Conservation (phyloP, 2,113 vertebrate genomes). For the Verasper variegatus region DNA sequence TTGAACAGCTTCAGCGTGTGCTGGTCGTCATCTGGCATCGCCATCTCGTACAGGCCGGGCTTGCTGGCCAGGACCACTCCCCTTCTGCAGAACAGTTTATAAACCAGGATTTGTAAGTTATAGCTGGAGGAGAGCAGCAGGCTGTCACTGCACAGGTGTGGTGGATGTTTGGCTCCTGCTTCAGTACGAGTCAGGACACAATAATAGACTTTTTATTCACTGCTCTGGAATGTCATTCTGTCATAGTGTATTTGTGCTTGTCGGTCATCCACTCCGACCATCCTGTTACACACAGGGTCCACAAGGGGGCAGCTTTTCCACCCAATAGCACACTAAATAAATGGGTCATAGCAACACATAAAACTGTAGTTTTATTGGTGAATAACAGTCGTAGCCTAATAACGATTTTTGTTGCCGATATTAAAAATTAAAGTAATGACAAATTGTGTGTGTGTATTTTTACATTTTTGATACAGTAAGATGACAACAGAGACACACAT, state of each 20-base stretch:
- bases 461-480: not conserved
- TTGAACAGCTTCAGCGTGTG: conserved; percentile 88
- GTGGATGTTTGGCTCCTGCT: not conserved
- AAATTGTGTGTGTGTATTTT: not conserved
- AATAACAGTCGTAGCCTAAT: not conserved
- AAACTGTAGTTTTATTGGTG: not conserved
- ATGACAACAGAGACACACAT: conserved; percentile 24
- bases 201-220: conserved; percentile 15
- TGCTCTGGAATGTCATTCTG: conserved; percentile 17
- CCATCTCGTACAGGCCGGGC: conserved; percentile 86
- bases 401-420: not conserved
- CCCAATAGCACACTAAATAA: not conserved
- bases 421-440: not conserved
- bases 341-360: not conserved
- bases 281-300: not conserved
- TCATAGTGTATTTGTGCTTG: no score
- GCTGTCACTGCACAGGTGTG: not conserved
- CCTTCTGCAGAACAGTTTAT: conserved; percentile 72
- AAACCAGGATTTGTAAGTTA: not conserved
- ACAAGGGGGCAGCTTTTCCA: not conserved
- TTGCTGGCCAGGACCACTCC: conserved; percentile 82
- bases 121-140: not conserved
- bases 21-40: conserved; percentile 92
- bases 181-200: not conserved
- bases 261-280: no score